Base-by-base conservation (phyloP, 2,113 vertebrate genomes). In the Sisor rabdophorus region DNA sequence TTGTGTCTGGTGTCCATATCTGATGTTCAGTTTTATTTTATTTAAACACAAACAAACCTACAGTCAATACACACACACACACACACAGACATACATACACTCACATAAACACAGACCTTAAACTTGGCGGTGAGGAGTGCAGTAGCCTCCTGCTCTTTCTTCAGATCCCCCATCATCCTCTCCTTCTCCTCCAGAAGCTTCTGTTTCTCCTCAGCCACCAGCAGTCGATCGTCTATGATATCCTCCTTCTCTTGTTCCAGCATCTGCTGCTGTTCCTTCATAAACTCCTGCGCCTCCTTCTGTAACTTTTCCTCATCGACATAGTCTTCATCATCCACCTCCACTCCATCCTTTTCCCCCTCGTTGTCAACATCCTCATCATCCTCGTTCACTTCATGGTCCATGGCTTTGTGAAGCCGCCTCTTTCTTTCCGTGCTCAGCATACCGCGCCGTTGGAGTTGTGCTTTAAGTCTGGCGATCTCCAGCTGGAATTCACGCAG, bases 401-500 rank as follows among this genome's bases (percentile, higher is more conserved):
- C 80, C 64, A 78, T 78, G 68, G 67, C 79, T 85, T 87, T 87
- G 48, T 87, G 90, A 88, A 85, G 91, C 89, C 78, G 94, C 87
- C 89, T 88, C 82, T 89, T 91, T 84, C 91, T 92, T 89, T 90
- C 93, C 91, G 92, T 94, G 48, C 89, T 93, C 72, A 95, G 71
- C 92, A 94, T 94, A 24, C 93, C 95, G 0, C 89, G 92, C 80
- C 93, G 95, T 89, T 95, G 93, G 84, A 99, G 93, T 87, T 99
- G 97, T 20, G 95, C 96, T 74, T 96, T 93, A 79, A 99, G 91
- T 54, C 95, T 91, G 16, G 94, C 85, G 0, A 99, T 98, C 89
- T 99, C 97, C 81, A 88, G 93, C 91, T 98, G 96, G 69, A 99
- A 99, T 86, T 98, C 96, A 32, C 96, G 87, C 77, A 99, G 91